Percentiles rank a stretch among this genome's conserved stretches.
Evolutionary conservation across 2,113 vertebrate genomes (phyloP).

Genomic region (Tympanuchus pallidicinctus): DNA sequence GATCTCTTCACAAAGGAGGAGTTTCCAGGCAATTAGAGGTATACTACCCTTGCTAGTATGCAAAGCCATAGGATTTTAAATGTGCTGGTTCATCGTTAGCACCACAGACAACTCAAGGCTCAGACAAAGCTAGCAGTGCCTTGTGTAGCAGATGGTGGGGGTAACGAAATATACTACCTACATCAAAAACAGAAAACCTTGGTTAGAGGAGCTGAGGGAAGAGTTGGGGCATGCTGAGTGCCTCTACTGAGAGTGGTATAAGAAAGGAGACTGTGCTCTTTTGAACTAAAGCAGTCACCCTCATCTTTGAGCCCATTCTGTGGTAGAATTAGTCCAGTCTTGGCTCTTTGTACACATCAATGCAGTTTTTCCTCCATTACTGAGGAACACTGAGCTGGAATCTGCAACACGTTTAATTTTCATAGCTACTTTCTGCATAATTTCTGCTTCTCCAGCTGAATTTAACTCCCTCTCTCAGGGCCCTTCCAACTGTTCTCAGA

Average conservation of each 20-base stretch:
- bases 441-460: background rate
- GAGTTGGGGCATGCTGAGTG: background rate
- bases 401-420: rapidly evolving
- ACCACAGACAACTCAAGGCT: background rate
- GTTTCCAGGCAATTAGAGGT: background rate
- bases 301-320: background rate
- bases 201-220: background rate
- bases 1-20: background rate
- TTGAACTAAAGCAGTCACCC: background rate
- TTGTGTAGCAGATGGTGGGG: background rate
- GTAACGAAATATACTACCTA: background rate
- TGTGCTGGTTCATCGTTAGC: background rate
- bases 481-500: rapidly evolving
- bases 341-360: background rate
- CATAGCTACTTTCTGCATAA: background rate
- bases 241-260: background rate
- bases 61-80: background rate
- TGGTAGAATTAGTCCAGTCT: background rate
- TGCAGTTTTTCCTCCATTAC: rapidly evolving
- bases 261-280: background rate
- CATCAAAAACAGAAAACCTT: background rate
- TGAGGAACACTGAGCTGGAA: background rate
- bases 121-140: background rate
- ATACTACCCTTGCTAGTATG: conserved; percentile 8
- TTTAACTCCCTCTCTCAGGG: background rate